Conservation (phyloP, 1,140 invertebrate species). For the Bombus cullumanus region DNA sequence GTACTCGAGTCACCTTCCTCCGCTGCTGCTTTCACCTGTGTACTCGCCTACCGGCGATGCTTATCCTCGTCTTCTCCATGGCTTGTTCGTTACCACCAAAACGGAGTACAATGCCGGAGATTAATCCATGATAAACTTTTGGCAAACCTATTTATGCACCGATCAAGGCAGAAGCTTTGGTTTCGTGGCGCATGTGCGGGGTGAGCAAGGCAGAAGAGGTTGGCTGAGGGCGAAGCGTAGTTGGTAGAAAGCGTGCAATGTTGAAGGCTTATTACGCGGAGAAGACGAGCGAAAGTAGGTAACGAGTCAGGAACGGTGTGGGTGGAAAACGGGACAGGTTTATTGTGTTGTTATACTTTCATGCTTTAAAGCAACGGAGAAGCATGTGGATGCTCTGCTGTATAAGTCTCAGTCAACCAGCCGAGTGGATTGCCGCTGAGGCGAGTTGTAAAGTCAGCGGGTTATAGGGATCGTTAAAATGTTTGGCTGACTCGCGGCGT, state of each 20-base stretch:
- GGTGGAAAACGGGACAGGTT: neutral
- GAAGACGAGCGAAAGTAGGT: slow-evolving; percentile 11
- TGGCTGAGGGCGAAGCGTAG: neutral
- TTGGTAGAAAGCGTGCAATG: neutral
- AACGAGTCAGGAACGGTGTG: slow-evolving; percentile 4
- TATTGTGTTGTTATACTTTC: slow-evolving; percentile 43
- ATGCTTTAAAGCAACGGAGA: slow-evolving; percentile 1
- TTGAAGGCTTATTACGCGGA: slow-evolving; percentile 10
- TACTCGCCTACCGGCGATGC: neutral
- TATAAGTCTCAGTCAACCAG: slow-evolving; percentile 1
- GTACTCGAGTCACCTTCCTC: slow-evolving; percentile 15
- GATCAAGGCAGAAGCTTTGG: neutral
- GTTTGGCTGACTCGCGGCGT: slow-evolving; percentile 43
- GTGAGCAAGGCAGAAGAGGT: neutral
- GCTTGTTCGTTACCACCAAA: slow-evolving; percentile 37
- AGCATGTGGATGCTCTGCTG: neutral
- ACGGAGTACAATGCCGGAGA: slow-evolving; percentile 21
- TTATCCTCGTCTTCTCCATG: slow-evolving; percentile 20
- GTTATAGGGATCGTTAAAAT: slow-evolving; percentile 45
- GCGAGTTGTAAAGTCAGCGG: slow-evolving; percentile 33
- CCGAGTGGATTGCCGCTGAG: neutral
- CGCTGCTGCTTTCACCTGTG: slow-evolving; percentile 24
- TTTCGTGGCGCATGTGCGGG: neutral
- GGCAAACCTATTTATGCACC: slow-evolving; percentile 53
- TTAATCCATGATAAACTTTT: slow-evolving; percentile 55